Evolutionary conservation across 2,113 vertebrate genomes (phyloP), one percentile per base, ranked within the genome.

Genomic region (Excalfactoria chinensis): DNA sequence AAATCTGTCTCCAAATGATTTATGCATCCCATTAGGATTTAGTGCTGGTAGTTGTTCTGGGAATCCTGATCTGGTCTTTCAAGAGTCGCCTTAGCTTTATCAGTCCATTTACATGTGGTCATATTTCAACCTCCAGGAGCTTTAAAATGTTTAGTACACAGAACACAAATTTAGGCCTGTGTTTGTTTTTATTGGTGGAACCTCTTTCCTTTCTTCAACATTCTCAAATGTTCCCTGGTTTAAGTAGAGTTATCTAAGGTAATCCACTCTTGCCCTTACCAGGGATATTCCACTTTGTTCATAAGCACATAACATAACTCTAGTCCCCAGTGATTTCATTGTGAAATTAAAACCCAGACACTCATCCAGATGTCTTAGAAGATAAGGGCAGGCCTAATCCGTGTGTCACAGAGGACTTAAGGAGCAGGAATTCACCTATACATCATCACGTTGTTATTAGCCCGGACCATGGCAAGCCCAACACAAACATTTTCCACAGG

Each of bases 361-460:
- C 97, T 97, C 97, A 98, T 98, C 93, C 97, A 98, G 99, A 99
- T 99, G 98, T 98, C 98, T 98, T 95, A 97, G 97, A 95, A 99
- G 99, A 99, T 99, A 98, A 98, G 98, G 95, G 91, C 77, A 94
- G 97, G 97, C 97, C 97, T 98, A 98, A 98, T 98, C 98, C 97
- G 83, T 95, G 94, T 98, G 98, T 98, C 98, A 98, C 97, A 96
- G 96, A 95, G 96, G 97, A 97, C 98, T 98, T 98, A 97, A 97
- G 97, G 97, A 97, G 97, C 97, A 98, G 98, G 98, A 98, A 99
- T 98, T 99, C 98, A 98, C 97, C 98, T 98, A 98, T 98, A 99
- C 98, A 98, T 99, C 98, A 98, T 98, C 97, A 98, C 98, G 96
- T 98, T 97, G 97, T 98, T 98, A 99, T 99, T 99, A 98, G 98